phyloP scores from a whole-genome alignment of 1,140 invertebrate species.

The Carposina sasakii region DNA sequence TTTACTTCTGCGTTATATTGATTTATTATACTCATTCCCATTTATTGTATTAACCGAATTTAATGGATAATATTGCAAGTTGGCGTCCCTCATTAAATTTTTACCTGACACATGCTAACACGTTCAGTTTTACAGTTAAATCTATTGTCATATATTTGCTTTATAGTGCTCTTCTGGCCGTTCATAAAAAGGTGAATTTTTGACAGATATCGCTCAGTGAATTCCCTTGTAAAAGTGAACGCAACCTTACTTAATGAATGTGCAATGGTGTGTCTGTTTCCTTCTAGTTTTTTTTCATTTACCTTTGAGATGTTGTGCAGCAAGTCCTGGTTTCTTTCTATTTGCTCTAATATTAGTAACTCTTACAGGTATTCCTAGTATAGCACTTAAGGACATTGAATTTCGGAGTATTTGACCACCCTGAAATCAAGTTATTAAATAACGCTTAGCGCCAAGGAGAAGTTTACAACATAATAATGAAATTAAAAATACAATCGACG shows the following conservation, averaged over 20 bases:
- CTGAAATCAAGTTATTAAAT: slow-evolving; percentile 67
- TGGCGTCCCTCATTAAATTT: too few relatives aligned
- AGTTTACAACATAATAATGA: slow-evolving; percentile 14
- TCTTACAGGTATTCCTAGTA: slow-evolving; percentile 81
- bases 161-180: not conserved
- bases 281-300: not conserved
- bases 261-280: not conserved
- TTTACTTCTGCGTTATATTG: too few relatives aligned
- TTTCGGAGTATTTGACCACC: slow-evolving; percentile 92
- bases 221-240: not conserved
- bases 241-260: not conserved
- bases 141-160: not conserved
- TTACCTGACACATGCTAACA: too few relatives aligned
- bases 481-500: slow-evolving; percentile 9
- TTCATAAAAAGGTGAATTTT: not conserved
- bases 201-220: not conserved
- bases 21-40: too few relatives aligned
- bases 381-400: slow-evolving; percentile 83
- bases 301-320: slow-evolving; percentile 91
- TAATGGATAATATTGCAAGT: too few relatives aligned
- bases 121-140: not conserved
- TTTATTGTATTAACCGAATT: too few relatives aligned
- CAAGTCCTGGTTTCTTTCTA: slow-evolving; percentile 85
- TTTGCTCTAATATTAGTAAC: slow-evolving; percentile 87
- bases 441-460: too few relatives aligned